A percentile compares a stretch with the other conserved stretches of the same genome.
phyloP scores from a whole-genome alignment of 2,113 vertebrate species.

The Myocastor coypus region DNA sequence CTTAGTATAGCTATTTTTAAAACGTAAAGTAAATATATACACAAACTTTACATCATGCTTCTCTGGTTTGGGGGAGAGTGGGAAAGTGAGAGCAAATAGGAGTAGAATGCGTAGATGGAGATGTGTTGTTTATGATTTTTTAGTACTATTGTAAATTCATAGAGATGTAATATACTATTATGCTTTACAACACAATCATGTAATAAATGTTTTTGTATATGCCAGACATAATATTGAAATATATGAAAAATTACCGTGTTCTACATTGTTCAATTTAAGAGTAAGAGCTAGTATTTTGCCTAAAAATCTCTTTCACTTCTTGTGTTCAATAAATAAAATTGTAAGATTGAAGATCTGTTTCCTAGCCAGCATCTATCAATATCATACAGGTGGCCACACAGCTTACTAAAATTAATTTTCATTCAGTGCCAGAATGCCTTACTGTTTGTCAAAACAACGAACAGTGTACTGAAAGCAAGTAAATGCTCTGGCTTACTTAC shows the following conservation, averaged over 20 bases:
- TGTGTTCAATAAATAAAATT: constrained; percentile 41
- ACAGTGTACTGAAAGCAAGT: constrained; percentile 29
- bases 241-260: not conserved
- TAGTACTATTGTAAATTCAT: not conserved
- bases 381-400: not conserved
- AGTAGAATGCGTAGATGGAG: not conserved
- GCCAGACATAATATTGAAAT: constrained; percentile 3
- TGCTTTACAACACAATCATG: not conserved
- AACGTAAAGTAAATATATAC: constrained; percentile 26
- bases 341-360: not conserved
- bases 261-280: constrained; percentile 23
- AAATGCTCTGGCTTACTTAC: constrained; percentile 39
- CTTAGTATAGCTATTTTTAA: constrained; percentile 19
- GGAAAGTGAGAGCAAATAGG: not conserved
- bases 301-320: constrained; percentile 40
- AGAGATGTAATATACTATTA: not conserved
- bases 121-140: not conserved
- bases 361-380: not conserved
- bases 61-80: not conserved
- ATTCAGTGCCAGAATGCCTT: constrained; percentile 1
- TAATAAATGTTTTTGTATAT: not conserved
- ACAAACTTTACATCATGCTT: not conserved
- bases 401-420: constrained; percentile 46
- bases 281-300: not conserved
- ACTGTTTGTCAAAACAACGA: constrained; percentile 33